Evolutionary conservation across 2,797 vertebrate genomes (phyloP), one percentile per base, ranked within the genome.

Genomic region (Trachurus trachurus): DNA sequence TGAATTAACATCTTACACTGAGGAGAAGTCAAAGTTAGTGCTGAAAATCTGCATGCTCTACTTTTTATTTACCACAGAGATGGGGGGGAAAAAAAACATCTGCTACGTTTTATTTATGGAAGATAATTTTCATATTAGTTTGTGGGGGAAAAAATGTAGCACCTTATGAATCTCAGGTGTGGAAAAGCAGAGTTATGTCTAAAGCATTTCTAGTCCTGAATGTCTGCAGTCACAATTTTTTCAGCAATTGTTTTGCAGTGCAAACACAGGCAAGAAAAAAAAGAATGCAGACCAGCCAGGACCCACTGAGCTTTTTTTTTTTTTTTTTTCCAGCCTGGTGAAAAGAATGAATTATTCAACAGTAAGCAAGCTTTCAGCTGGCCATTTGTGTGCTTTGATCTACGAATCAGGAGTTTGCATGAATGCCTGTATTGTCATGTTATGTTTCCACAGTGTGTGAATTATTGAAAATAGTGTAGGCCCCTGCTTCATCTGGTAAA

Each of bases 351-450:
- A 98, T 97, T 95, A 98, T 98, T 98, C 97, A 97, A 95, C 96
- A 97, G 97, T 96, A 95, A 97, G 96, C 96, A 95, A 96, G 97
- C 97, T 97, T 98, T 97, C 97, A 98, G 97, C 96, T 97, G 96
- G 96, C 96, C 96, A 96, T 98, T 97, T 96, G 96, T 96, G 95
- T 94, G 96, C 98, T 99, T 99, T 99, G 97, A 99, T 98, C 97
- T 98, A 91, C 88, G 96, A 97, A 97, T 97, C 96, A 96, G 96
- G 96, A 97, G 92, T 95, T 96, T 95, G 96, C 96, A 96, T 98
- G 97, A 98, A 98, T 98, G 96, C 96, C 96, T 97, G 97, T 97
- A 98, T 99, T 98, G 97, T 98, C 96, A 96, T 97, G 96, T 97
- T 97, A 96, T 97, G 96, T 97, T 97, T 97, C 97, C 96, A 97